Conservation (phyloP, 2,888 invertebrate genomes). For the Dryobota labecula region DNA sequence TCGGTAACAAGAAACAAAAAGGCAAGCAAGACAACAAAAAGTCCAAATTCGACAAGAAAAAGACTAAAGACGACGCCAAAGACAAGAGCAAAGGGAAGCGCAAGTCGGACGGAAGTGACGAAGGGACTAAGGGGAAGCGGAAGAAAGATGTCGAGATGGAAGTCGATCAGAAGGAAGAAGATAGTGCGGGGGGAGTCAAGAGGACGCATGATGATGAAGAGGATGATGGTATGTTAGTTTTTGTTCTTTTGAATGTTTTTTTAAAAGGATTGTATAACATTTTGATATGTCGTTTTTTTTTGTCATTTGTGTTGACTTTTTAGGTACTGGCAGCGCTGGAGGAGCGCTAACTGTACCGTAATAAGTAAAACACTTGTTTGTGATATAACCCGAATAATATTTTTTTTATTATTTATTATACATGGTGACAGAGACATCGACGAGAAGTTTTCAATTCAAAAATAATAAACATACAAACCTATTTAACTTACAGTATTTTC, state of each 20-base stretch:
- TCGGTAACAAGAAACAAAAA: slow-evolving; percentile 79
- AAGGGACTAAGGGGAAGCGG: slow-evolving; percentile 71
- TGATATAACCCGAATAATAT: too few species aligned
- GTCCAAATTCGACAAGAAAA: slow-evolving; percentile 77
- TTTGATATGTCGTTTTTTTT: not conserved
- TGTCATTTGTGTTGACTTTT: not conserved
- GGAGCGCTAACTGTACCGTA: too few species aligned
- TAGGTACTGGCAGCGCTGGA: too few species aligned
- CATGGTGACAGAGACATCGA: too few species aligned
- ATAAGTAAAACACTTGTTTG: too few species aligned
- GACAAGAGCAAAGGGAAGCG: slow-evolving; percentile 81
- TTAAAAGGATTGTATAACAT: not conserved
- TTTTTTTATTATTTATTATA: too few species aligned
- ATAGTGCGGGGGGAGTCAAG: slow-evolving; percentile 75
- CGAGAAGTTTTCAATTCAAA: too few species aligned
- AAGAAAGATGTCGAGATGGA: slow-evolving; percentile 66
- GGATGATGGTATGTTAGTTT: slow-evolving; percentile 62
- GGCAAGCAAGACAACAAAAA: slow-evolving; percentile 80
- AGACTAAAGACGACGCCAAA: slow-evolving; percentile 74
- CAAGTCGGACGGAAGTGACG: slow-evolving; percentile 78
- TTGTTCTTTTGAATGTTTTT: not conserved
- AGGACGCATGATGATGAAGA: slow-evolving; percentile 76
- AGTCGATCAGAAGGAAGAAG: slow-evolving; percentile 65
- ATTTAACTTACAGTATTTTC: too few species aligned
- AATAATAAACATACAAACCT: too few species aligned